Evolutionary conservation across 1,140 invertebrate species (phyloP), one percentile per base, ranked within the genome.

Genomic region (Anagrus nilaparvatae): DNA sequence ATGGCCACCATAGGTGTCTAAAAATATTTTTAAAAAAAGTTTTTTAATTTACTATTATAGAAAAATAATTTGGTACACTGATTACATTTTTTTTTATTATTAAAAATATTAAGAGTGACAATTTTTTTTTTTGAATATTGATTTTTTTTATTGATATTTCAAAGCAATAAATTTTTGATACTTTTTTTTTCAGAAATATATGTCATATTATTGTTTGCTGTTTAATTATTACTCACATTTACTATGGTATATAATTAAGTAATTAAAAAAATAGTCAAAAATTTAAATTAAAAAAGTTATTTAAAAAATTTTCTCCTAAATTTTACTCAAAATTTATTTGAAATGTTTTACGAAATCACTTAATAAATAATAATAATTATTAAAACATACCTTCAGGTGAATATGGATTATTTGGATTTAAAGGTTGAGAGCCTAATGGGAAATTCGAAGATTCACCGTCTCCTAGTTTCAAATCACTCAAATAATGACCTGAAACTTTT

Each of bases 401-500:
- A 61, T 86, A 90, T 43, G 86, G 85, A 63, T 87, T 76, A 64
- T 88, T 88, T 13, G 85, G 84, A 63, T 88, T 88, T 6, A 88
- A 70, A 12, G 85, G 84, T 63, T 87, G 84, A 50, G 77, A 80
- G 16, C 77, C 76, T 28, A 78, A 78, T 36, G 80, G 77, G 56
- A 80, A 83, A 54, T 58, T 67, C 38, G 66, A 67, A 47, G 66
- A 65, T 61, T 69, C 66, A 48, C 70, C 65, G 48, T 70, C 73
- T 47, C 72, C 69, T 65, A 73, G 70, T 50, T 59, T 71, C 53
- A 72, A 56, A 46, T 62, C 67, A 54, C 67, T 74, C 59, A 74
- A 62, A 51, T 74, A 74, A 61, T 74, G 71, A 63, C 67, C 72
- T 74, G 60, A 44, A 55, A 61, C 35, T 16, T 54, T 49, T 25